Evolutionary conservation across 2,797 vertebrate genomes (phyloP).

Genomic region (Oryzias dopingdopingensis): DNA sequence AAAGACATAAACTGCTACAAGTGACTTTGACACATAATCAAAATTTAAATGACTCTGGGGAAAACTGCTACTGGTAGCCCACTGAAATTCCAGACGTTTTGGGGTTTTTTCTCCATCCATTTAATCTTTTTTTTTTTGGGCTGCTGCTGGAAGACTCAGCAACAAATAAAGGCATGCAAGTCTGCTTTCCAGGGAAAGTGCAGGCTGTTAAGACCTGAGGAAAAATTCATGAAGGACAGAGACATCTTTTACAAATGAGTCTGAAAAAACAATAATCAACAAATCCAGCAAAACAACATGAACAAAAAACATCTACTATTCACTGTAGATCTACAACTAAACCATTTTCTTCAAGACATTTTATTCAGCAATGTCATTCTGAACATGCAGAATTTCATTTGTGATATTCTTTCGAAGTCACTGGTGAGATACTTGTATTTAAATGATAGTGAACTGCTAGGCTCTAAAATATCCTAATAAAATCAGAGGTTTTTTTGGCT

Average conservation of each 20-base stretch:
- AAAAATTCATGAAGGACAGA: neutral
- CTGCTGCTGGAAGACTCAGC: conserved; percentile 21
- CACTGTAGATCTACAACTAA: no score
- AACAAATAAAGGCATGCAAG: conserved; percentile 36
- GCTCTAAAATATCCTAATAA: neutral
- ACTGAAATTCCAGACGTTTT: neutral
- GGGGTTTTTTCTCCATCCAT: neutral
- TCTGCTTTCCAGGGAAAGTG: conserved; percentile 30
- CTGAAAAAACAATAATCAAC: neutral
- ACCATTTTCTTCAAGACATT: no score
- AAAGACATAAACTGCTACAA: no score
- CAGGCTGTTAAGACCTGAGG: conserved; percentile 23
- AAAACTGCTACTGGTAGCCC: neutral
- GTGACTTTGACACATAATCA: no score
- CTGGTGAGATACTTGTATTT: conserved; percentile 6
- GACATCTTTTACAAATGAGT: neutral
- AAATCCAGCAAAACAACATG: neutral
- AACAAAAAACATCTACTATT: no score
- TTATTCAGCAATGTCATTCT: neutral
- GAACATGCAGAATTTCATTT: neutral
- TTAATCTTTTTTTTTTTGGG: conserved; percentile 14
- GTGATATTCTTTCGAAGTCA: conserved; percentile 2
- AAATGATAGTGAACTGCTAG: neutral
- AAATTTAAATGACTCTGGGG: no score
- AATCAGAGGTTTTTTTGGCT: neutral